Conservation (phyloP, 2,113 vertebrate genomes). For the Pseudolaguvia tuberculata region DNA sequence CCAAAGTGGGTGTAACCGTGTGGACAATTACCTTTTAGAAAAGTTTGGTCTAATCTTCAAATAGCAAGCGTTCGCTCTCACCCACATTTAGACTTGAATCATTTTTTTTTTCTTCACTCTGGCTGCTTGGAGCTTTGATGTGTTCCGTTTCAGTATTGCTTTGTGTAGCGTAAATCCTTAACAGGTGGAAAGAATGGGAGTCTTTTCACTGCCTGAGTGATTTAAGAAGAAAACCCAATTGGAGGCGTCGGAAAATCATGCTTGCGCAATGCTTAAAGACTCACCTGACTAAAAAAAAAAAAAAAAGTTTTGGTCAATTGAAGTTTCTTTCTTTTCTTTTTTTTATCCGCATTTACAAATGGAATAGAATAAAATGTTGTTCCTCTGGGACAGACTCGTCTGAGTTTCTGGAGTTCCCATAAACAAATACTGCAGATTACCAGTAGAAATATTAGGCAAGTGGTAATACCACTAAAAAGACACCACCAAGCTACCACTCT, state of each 20-base stretch:
- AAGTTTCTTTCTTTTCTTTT: not conserved
- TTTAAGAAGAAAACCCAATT: slow-evolving; percentile 49
- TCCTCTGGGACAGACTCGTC: not conserved
- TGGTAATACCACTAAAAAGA: too few species aligned
- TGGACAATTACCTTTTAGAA: slow-evolving; percentile 44
- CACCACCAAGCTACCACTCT: too few species aligned
- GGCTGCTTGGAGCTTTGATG: slow-evolving; percentile 46
- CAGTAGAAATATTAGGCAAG: too few species aligned
- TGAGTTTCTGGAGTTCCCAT: too few species aligned
- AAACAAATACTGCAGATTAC: too few species aligned
- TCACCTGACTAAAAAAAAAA: slow-evolving; percentile 25
- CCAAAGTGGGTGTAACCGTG: slow-evolving; percentile 20
- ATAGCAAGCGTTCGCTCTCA: slow-evolving; percentile 21
- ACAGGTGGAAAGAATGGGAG: slow-evolving; percentile 56
- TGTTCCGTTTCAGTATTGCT: slow-evolving; percentile 41
- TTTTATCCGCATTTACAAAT: too few species aligned
- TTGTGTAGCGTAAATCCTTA: slow-evolving; percentile 48
- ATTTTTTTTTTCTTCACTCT: slow-evolving; percentile 46
- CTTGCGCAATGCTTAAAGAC: slow-evolving; percentile 23
- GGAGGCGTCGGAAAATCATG: slow-evolving; percentile 5
- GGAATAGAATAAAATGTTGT: too few species aligned
- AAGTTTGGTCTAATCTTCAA: slow-evolving; percentile 39
- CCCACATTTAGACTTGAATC: slow-evolving; percentile 27
- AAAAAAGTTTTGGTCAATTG: not conserved
- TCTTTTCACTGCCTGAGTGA: slow-evolving; percentile 49